Base-by-base conservation (phyloP, 1,140 invertebrate species). In the Pseudomyrmex sp. region DNA sequence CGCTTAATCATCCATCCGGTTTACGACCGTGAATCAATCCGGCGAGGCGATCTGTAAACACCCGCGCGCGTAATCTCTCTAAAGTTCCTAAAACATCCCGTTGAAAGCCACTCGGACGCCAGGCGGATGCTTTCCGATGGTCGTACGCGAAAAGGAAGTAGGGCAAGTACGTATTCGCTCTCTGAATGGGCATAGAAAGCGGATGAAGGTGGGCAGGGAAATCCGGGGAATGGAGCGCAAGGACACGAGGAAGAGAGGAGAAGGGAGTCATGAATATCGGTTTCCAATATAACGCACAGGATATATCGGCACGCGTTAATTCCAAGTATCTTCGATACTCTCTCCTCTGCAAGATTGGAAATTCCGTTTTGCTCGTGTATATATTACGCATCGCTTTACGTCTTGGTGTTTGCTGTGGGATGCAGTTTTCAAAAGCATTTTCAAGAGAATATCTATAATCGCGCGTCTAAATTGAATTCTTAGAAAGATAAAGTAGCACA, bases 201-300 rank as follows among this genome's bases (percentile, higher is more conserved):
- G 54, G 15, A 69, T 58, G 54, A 46, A 50, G 26, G 59, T 54
- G 61, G 46, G 61, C 58, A 73, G 48, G n/a, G 3, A 62, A 26
- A 26, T 15, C 46, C 7, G 48, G 56, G 35, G 72, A 70, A 44
- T 23, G 50, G 10, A 44, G 66, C 68, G 66, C 68, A 73, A 73
- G 56, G 68, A 80, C 82, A 75, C 44, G 69, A 66, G 62, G 74
- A 86, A 61, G 63, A 35, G 5, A 7, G 35, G 35, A 35, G 35
- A 35, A 35, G 44, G 7, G 72, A 68, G 20, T 76, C 83, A 59
- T 79, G 83, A 85, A 83, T 88, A 88, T 88, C 87, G 87, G 74
- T 88, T 88, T 88, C 87, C 87, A 69, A 88, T 88, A 88, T 83
- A 88, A 85, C 73, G 44, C 65, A 54, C 68, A 54, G 52, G 54